Base-by-base conservation (phyloP, 2,888 invertebrate species). In the Diadegma fenestrale region DNA sequence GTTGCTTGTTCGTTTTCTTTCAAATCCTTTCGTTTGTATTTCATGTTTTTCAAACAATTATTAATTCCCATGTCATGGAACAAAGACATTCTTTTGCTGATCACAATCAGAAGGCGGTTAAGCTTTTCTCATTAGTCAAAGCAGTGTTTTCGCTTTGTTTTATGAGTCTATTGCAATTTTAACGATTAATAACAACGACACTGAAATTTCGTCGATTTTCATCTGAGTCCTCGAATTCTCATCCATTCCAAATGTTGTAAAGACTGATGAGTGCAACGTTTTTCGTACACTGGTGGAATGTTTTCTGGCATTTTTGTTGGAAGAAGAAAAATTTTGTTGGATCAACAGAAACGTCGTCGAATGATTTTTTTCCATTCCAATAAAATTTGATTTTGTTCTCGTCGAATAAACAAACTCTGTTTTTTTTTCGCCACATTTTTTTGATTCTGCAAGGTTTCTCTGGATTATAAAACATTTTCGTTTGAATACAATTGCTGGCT, bases 51-150 rank as follows among this genome's bases (percentile, higher is more conserved):
- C 19, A 7, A 66, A 37, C 22, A 48, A 37, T 66, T n/a, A n/a
- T 66, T 66, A 7, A 14, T 66, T 64, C n/a, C 43, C 12, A 37
- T 63, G 30, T 63, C 71, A 37, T 26, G 69, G 26, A 72, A 72
- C 64, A 77, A 37, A 64, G 26, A 64, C 30, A 64, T 68, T 68
- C 14, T 64, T 41, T 43, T 48, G 30, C 45, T 22, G 26, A 61
- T 72, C 73, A 45, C 37, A 58, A 72, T 48, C 45, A 12, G 30
- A 19, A 41, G 33, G 37, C 7, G 19, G 33, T 45, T 14, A 26
- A 26, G n/a, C 2, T 19, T 37, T 69, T 26, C 19, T 33, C 37
- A 48, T 48, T 48, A 8, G 33, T 22, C 51, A 2, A 19, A 48
- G 30, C 10, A 33, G 10, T 17, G 64, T 37, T 51, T 45, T 48